Percentiles rank a stretch among this genome's conserved stretches.
Evolutionary conservation across 2,888 invertebrate species (phyloP).

Genomic region (Onchidella celtica): DNA sequence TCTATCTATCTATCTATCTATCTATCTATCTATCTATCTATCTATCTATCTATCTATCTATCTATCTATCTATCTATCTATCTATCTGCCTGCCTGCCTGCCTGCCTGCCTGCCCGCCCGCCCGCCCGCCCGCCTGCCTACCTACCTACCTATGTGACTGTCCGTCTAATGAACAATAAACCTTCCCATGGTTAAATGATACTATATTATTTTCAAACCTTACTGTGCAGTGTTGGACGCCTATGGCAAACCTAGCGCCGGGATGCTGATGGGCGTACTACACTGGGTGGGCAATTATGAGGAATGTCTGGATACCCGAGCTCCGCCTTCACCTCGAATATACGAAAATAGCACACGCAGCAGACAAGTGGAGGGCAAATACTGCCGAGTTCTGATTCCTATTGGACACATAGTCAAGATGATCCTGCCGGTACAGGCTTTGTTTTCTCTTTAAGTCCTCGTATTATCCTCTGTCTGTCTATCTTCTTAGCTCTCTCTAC

Average conservation of each 20-base stretch:
- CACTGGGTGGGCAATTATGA: constrained; percentile 67
- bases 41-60: too few relatives aligned
- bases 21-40: too few relatives aligned
- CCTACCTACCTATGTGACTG: too few relatives aligned
- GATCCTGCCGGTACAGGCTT: constrained; percentile 11
- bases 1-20: too few relatives aligned
- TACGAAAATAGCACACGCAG: background rate
- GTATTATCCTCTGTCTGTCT: background rate
- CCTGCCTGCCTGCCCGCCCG: too few relatives aligned
- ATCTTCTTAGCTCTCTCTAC: background rate
- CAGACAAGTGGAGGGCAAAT: constrained; percentile 25
- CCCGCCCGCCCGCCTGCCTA: too few relatives aligned
- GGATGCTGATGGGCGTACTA: constrained; percentile 62
- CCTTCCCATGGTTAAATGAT: too few relatives aligned
- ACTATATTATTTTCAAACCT: background rate
- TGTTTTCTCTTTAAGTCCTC: background rate
- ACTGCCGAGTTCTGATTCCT: constrained; percentile 43
- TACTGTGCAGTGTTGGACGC: constrained; percentile 69
- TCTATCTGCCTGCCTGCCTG: too few relatives aligned
- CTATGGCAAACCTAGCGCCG: constrained; percentile 66
- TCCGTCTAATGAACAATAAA: too few relatives aligned
- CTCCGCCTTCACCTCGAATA: background rate
- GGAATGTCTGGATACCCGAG: constrained; percentile 57
- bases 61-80: too few relatives aligned
- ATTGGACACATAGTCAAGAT: constrained; percentile 12